A percentile compares a stretch with the other conserved stretches of the same genome.
Conservation (phyloP, 2,797 vertebrate genomes). For the Lacerta agilis region DNA sequence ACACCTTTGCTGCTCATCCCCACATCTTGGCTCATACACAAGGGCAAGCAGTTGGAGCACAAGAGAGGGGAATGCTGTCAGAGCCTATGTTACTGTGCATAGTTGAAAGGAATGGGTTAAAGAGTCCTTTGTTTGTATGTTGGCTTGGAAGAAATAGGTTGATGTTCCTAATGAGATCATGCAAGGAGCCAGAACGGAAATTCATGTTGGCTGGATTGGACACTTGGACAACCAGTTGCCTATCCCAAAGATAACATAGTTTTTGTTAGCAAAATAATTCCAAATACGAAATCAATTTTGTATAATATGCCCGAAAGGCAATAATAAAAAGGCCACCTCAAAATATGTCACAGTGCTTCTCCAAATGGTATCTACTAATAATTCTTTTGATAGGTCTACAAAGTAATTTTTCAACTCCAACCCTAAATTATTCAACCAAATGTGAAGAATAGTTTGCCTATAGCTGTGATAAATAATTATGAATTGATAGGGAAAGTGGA, state of each 20-base stretch:
- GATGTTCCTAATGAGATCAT: not conserved
- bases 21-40: not conserved
- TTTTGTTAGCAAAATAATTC: not conserved
- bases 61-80: not conserved
- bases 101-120: not conserved
- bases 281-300: constrained; percentile 5
- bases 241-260: not conserved
- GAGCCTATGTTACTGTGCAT: not conserved
- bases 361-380: constrained; percentile 34
- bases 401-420: constrained; percentile 10
- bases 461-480: constrained; percentile 50
- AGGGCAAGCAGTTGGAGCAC: not conserved
- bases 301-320: constrained; percentile 34
- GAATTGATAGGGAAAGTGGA: constrained; percentile 24
- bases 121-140: not conserved
- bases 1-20: not conserved
- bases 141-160: not conserved
- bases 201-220: not conserved
- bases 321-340: constrained; percentile 15
- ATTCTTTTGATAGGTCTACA: constrained; percentile 28
- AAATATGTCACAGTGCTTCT: constrained; percentile 40
- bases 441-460: constrained; percentile 31
- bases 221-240: too few relatives aligned
- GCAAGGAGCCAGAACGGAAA: not conserved
- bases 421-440: constrained; percentile 43